Conservation (phyloP, 2,888 invertebrate species). For the Timandra comae region DNA sequence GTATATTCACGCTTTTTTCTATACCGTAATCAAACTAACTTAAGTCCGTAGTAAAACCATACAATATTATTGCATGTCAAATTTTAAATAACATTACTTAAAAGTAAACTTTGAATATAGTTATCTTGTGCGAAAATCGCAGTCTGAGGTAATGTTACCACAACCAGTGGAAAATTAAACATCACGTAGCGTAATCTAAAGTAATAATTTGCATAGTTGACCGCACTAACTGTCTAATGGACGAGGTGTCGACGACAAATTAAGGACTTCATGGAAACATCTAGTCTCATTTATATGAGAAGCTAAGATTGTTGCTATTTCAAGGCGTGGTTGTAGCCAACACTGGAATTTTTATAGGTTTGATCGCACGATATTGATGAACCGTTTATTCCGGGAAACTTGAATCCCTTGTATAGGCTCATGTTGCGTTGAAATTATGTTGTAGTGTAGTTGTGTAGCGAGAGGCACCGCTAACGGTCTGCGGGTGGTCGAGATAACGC, state of each 20-base stretch:
- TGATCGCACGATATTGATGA: constrained; percentile 22
- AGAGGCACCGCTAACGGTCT: constrained; percentile 12
- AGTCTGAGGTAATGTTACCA: constrained; percentile 19
- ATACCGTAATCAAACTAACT: no score
- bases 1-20: no score
- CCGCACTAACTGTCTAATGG: constrained; percentile 32
- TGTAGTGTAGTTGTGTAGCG: constrained; percentile 25
- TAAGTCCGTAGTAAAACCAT: no score
- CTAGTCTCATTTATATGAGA: constrained; percentile 31
- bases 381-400: constrained; percentile 26
- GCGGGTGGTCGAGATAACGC: constrained; percentile 49
- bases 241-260: constrained; percentile 43
- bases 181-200: no score
- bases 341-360: constrained; percentile 32
- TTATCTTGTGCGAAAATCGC: constrained; percentile 23
- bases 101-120: no score
- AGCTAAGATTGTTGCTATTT: constrained; percentile 27
- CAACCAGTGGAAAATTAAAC: constrained; percentile 4
- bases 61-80: no score
- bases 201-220: constrained; percentile 42
- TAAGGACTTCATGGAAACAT: constrained; percentile 46
- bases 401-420: constrained; percentile 19
- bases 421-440: constrained; percentile 34
- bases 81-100: no score
- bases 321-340: constrained; percentile 11